These are phyloP conservation scores for Spea hammondii DNA, from an alignment of 2,797 vertebrate genomes.

Conservation along the genomic window DNA sequence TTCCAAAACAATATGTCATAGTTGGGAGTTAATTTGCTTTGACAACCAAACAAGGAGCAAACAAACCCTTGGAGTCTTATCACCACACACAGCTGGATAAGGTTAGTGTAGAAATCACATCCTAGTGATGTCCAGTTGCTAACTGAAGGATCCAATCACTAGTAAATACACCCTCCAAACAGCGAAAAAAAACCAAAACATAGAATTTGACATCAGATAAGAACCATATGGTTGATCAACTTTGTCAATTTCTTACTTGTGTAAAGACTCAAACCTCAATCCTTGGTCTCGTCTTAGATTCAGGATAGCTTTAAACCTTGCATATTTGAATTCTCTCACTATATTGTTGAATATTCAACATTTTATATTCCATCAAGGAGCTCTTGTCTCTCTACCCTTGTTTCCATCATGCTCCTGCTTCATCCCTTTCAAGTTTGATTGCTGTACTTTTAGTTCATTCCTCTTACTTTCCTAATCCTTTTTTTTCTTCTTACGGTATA, in stretches of 20 bases:
- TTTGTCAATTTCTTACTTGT: too few species aligned
- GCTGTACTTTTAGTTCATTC: not conserved
- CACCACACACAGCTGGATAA: not conserved
- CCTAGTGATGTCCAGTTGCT: too few species aligned
- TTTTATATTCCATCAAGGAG: not conserved
- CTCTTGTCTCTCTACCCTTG: not conserved
- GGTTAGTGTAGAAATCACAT: not conserved
- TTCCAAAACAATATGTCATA: slow-evolving; percentile 62
- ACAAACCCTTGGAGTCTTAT: not conserved
- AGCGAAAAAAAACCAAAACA: too few species aligned
- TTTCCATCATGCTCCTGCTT: not conserved
- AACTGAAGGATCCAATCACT: too few species aligned
- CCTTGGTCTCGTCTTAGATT: too few species aligned
- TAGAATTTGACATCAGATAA: too few species aligned
- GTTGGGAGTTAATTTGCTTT: slow-evolving; percentile 1
- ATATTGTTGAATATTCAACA: too few species aligned
- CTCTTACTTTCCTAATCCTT: not conserved
- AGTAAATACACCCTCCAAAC: not conserved
- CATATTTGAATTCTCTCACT: too few species aligned
- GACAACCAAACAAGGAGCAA: slow-evolving; percentile 10
- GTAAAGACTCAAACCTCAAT: too few species aligned
- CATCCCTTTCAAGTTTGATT: not conserved
- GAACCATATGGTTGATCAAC: too few species aligned
- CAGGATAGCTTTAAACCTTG: too few species aligned
- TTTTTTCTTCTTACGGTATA: slow-evolving; percentile 1